Evolutionary conservation across 2,797 vertebrate genomes (phyloP).

Genomic region (Menidia menidia): DNA sequence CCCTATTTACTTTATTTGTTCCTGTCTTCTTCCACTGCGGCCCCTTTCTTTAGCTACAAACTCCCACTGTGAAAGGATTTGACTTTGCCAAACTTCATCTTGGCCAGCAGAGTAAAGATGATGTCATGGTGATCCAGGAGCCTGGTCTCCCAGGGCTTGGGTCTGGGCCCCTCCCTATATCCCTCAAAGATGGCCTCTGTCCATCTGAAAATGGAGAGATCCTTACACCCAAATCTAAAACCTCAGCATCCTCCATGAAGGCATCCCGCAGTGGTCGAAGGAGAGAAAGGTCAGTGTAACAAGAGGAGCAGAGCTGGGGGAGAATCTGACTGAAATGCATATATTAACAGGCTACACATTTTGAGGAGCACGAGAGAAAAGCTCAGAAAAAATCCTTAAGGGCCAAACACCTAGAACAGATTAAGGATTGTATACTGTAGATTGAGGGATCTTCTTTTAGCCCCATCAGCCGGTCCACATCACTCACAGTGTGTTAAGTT

Average conservation of each 20-base stretch:
- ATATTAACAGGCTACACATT: background rate
- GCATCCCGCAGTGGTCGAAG: constrained; percentile 85
- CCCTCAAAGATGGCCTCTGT: constrained; percentile 87
- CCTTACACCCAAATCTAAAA: constrained; percentile 88
- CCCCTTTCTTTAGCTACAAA: constrained; percentile 73
- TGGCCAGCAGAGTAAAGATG: constrained; percentile 96
- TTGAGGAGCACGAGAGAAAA: background rate
- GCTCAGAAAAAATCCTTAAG: background rate
- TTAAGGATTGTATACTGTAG: constrained; percentile 54
- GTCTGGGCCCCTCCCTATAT: constrained; percentile 84
- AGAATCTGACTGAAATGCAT: background rate
- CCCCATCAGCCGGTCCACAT: constrained; percentile 18
- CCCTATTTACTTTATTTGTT: constrained; percentile 9
- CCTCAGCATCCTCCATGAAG: constrained; percentile 85
- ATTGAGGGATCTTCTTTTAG: background rate
- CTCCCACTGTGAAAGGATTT: constrained; percentile 95
- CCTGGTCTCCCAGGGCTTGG: constrained; percentile 76
- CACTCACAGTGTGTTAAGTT: background rate
- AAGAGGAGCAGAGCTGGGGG: background rate
- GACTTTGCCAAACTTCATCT: constrained; percentile 99
- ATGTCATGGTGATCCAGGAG: constrained; percentile 95
- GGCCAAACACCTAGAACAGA: constrained; percentile 49
- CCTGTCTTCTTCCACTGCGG: constrained; percentile 37
- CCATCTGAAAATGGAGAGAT: constrained; percentile 91
- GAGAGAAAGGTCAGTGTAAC: constrained; percentile 86